A percentile compares a stretch with the other conserved stretches of the same genome.
These are phyloP conservation scores for Furcula furcula DNA, from an alignment of 2,888 invertebrate species.

Conservation along the genomic window DNA sequence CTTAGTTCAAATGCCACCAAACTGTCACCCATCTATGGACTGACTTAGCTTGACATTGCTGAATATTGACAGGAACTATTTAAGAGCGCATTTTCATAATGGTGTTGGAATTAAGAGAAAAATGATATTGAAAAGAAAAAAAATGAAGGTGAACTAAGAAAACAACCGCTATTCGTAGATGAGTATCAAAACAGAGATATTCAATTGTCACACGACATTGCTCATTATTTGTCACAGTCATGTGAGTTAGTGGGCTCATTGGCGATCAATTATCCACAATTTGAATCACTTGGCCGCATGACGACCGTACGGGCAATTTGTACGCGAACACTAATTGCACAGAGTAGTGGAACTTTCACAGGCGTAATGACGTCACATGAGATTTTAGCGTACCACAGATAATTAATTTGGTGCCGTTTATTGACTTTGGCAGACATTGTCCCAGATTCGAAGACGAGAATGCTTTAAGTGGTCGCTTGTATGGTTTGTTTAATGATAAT, in stretches of 20 bases:
- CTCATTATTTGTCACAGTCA: conserved; percentile 53
- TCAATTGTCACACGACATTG: conserved; percentile 33
- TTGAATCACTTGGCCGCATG: conserved; percentile 65
- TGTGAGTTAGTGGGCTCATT: conserved; percentile 57
- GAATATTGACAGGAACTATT: too few relatives aligned
- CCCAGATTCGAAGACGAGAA: conserved; percentile 17
- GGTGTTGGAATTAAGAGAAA: too few relatives aligned
- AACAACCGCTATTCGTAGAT: conserved; percentile 10
- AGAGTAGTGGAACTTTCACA: conserved; percentile 58
- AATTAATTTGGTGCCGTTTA: conserved; percentile 44
- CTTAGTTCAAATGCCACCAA: too few relatives aligned
- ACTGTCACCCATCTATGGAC: too few relatives aligned
- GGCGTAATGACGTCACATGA: conserved; percentile 19
- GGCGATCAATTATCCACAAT: conserved; percentile 73
- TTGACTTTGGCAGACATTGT: conserved; percentile 27
- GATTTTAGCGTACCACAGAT: conserved; percentile 45
- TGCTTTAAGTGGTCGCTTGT: conserved; percentile 5
- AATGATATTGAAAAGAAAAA: too few relatives aligned
- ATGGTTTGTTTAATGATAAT: conserved; percentile 11
- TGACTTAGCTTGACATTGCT: too few relatives aligned
- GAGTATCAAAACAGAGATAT: conserved; percentile 24
- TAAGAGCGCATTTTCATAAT: too few relatives aligned
- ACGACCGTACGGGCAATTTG: conserved; percentile 54
- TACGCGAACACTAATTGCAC: conserved; percentile 63
- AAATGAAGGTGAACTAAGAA: too few relatives aligned